phyloP scores from a whole-genome alignment of 2,888 invertebrate species.

The Ctenicera cuprea region DNA sequence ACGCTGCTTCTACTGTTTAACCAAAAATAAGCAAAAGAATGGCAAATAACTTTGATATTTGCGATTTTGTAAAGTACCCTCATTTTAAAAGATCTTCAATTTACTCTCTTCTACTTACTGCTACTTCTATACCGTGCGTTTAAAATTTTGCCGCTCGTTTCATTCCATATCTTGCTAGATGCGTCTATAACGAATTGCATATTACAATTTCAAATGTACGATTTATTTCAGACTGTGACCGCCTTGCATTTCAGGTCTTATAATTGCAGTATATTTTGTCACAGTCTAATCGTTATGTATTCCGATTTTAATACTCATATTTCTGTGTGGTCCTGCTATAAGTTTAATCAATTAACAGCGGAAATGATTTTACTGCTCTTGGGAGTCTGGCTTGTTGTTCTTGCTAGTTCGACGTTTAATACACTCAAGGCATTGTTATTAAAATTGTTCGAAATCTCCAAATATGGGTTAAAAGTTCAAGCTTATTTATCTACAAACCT shows the following conservation, averaged over 20 bases:
- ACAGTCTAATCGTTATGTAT: slow-evolving; percentile 53
- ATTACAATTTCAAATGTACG: slow-evolving; percentile 66
- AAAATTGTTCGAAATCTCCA: too few relatives aligned
- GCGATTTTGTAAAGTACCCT: slow-evolving; percentile 23
- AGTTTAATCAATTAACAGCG: slow-evolving; percentile 61
- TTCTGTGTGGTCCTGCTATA: slow-evolving; percentile 56
- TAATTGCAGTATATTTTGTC: slow-evolving; percentile 28
- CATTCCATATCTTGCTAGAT: slow-evolving; percentile 49
- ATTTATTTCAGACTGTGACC: slow-evolving; percentile 58
- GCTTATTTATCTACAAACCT: too few relatives aligned
- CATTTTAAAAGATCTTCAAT: background rate
- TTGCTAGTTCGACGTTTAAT: slow-evolving; percentile 1
- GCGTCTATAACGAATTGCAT: slow-evolving; percentile 67
- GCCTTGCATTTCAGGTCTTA: background rate
- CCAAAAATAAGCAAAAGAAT: slow-evolving; percentile 42
- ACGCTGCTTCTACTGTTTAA: slow-evolving; percentile 22
- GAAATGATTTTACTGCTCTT: slow-evolving; percentile 56
- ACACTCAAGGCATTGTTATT: background rate
- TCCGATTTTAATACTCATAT: slow-evolving; percentile 58
- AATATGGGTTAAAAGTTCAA: background rate
- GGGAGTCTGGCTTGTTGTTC: background rate
- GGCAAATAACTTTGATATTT: slow-evolving; percentile 41
- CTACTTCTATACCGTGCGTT: background rate
- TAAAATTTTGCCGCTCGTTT: slow-evolving; percentile 37
- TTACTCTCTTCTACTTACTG: background rate